These are phyloP conservation scores for Thecophora atra DNA, from an alignment of 2,888 invertebrate species.

Conservation along the genomic window DNA sequence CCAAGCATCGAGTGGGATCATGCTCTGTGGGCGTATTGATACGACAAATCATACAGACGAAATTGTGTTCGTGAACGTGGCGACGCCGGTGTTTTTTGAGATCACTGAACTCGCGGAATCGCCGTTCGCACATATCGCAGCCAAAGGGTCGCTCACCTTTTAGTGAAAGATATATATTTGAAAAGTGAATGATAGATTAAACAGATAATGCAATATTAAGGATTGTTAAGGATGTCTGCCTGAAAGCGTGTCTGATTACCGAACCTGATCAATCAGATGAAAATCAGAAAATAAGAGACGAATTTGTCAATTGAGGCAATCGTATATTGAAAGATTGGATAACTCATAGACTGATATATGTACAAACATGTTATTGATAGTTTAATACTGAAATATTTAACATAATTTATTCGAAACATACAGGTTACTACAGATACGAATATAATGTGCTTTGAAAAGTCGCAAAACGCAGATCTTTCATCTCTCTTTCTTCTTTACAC, in stretches of 20 bases:
- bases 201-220: background rate
- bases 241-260: background rate
- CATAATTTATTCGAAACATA: conserved; percentile 3
- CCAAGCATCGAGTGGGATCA: conserved; percentile 61
- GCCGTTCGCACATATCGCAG: conserved; percentile 62
- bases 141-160: conserved; percentile 64
- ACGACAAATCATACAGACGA: conserved; percentile 63
- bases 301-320: background rate
- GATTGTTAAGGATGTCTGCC: background rate
- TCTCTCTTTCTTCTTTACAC: background rate
- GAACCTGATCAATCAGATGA: background rate
- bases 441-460: background rate
- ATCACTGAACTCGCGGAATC: conserved; percentile 65
- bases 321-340: conserved; percentile 8
- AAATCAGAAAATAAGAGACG: background rate
- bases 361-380: conserved; percentile 10
- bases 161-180: conserved; percentile 5
- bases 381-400: conserved; percentile 16
- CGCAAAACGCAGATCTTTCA: conserved; percentile 4
- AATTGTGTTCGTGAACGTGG: conserved; percentile 56
- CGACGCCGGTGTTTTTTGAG: conserved; percentile 64
- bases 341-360: background rate
- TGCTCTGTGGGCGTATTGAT: conserved; percentile 54
- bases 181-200: background rate
- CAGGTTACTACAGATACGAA: background rate